phyloP scores from a whole-genome alignment of 2,888 invertebrate genomes.

The Caenorhabditis sp. region DNA sequence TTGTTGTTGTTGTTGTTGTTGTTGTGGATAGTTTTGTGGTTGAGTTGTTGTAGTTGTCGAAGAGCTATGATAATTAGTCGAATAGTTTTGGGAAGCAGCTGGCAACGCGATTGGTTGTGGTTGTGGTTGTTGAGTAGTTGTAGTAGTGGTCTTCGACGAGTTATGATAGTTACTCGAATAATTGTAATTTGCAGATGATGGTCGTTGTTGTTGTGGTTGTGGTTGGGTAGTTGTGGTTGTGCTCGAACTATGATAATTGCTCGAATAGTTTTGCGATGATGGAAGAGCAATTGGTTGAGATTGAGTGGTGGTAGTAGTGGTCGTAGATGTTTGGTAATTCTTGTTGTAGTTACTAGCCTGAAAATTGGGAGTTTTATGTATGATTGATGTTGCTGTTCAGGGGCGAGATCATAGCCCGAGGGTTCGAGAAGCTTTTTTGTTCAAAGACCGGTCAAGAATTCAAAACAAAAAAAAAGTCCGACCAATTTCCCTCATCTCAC shows the following conservation, averaged over 20 bases:
- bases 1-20: neutral
- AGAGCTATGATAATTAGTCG: constrained; percentile 37
- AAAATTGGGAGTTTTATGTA: neutral
- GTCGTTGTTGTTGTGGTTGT: constrained; percentile 10
- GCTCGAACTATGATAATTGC: neutral
- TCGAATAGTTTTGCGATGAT: constrained; percentile 3
- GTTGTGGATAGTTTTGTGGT: too few species aligned
- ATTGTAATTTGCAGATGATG: constrained; percentile 22
- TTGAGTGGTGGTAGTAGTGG: constrained; percentile 5
- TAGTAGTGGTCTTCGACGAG: constrained; percentile 14
- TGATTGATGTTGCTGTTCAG: too few species aligned
- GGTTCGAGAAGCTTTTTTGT: too few species aligned
- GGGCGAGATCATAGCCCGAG: too few species aligned
- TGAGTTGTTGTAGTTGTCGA: constrained; percentile 23
- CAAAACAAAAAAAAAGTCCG: too few species aligned
- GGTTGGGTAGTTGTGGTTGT: constrained; percentile 22
- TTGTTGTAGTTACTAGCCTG: constrained; percentile 38
- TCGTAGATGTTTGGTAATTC: constrained; percentile 10
- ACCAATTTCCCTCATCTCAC: too few species aligned
- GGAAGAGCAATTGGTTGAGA: constrained; percentile 12
- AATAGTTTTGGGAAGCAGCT: constrained; percentile 30
- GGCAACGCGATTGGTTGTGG: constrained; percentile 25
- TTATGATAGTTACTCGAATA: constrained; percentile 35
- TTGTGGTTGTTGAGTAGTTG: neutral
- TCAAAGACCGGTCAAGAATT: too few species aligned